Base-by-base conservation (phyloP, 2,113 vertebrate genomes). In the Callospermophilus lateralis region DNA sequence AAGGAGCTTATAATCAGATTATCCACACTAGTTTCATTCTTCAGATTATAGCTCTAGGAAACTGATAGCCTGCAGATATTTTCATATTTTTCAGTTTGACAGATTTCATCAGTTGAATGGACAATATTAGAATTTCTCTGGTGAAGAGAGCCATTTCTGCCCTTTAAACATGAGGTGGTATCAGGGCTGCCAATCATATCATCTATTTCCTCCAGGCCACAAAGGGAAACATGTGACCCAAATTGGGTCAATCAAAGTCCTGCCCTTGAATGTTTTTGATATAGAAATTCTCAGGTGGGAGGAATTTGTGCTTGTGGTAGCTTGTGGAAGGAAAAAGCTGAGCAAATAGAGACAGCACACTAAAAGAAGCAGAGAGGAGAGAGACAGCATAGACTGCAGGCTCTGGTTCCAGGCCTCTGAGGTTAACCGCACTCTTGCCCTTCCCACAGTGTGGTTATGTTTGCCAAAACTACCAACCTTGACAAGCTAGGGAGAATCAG, bases 381-480 rank as follows among this genome's bases (percentile, higher is more conserved):
- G 17, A 72, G 11, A 26, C 0, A 6, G 3, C 1, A 3, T 0
- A 10, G 37, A n/a, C 32, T 11, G 4, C 0, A 34, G 15, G n/a
- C 51, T 76, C 85, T 70, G 51, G 3, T 42, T 45, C 19, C 42
- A 53, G 37, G 20, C 8, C 37, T 65, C 28, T 42, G n/a, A 45
- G 10, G 10, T 72, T 22, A 72, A n/a, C 39, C 67, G 39, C 0
- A 30, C 1, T 6, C 58, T 78, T 58, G 28, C 42, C 58, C 26
- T 58, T 58, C 58, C 48, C 65, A 90, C 8, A 61, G 15, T 19
- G 37, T 51, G n/a, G 8, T 53, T 53, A 26, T 39, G 4, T 90
- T 88, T 87, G 74, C n/a, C 70, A 93, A 32, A 65, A 74, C 22
- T 22, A 22, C 51, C 51, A 20, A 53, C 45, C 10, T 89, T 73